Percentiles rank a stretch among this genome's conserved stretches.
These are phyloP conservation scores for Mylabris sibirica DNA, from an alignment of 2,888 invertebrate species.

Conservation along the genomic window DNA sequence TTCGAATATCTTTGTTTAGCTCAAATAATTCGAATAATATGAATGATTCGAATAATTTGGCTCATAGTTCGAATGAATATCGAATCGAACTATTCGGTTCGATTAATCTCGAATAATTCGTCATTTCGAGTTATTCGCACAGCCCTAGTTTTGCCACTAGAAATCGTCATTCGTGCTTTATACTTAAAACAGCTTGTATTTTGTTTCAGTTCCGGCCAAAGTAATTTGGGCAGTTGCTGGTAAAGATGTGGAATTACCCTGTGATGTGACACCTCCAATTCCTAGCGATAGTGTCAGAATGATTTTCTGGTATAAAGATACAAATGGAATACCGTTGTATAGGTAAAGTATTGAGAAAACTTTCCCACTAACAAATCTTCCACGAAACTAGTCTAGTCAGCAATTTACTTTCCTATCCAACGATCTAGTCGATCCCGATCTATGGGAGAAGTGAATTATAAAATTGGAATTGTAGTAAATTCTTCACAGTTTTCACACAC, in stretches of 20 bases:
- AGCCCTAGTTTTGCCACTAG: too few relatives aligned
- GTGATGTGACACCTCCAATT: slow-evolving; percentile 79
- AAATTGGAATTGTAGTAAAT: background rate
- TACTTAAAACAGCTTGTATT: too few relatives aligned
- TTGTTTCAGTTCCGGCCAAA: slow-evolving; percentile 69
- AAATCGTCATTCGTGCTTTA: too few relatives aligned
- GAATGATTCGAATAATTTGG: too few relatives aligned
- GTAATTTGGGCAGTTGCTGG: slow-evolving; percentile 80
- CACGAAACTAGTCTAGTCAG: background rate
- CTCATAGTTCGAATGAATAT: too few relatives aligned
- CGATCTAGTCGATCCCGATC: background rate
- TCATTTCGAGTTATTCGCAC: too few relatives aligned
- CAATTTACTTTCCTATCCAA: background rate
- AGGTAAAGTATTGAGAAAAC: slow-evolving; percentile 68
- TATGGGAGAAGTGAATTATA: background rate
- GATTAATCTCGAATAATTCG: too few relatives aligned
- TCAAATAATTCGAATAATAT: too few relatives aligned
- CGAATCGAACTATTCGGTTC: too few relatives aligned
- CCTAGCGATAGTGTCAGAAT: slow-evolving; percentile 77
- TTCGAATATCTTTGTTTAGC: too few relatives aligned
- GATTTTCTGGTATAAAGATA: slow-evolving; percentile 91
- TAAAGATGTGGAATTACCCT: slow-evolving; percentile 79
- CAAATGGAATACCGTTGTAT: slow-evolving; percentile 84
- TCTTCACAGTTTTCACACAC: too few relatives aligned
- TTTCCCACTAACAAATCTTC: background rate